Evolutionary conservation across 2,797 vertebrate genomes (phyloP).

Genomic region (Astyanax mexicanus): DNA sequence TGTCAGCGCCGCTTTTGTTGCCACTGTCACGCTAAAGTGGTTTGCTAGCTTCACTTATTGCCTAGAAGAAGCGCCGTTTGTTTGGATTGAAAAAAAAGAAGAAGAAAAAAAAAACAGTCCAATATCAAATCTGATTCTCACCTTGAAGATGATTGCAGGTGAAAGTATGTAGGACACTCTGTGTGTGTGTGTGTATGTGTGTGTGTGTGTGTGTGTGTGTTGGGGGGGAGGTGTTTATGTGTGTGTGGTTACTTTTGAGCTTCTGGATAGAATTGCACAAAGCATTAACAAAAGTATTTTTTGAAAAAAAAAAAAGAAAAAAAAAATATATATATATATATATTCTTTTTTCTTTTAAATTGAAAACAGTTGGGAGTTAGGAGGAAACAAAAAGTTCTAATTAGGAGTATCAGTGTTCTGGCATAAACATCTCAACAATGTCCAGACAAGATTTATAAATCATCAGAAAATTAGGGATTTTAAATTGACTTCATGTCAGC

Average conservation of each 20-base stretch:
- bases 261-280: background rate
- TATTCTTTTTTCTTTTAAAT: too few relatives aligned
- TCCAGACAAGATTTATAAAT: too few relatives aligned
- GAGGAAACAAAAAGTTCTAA: too few relatives aligned
- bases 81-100: slow-evolving; percentile 45
- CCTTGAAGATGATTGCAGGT: slow-evolving; percentile 58
- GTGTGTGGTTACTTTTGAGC: background rate
- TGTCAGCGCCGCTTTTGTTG: slow-evolving; percentile 61
- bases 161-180: slow-evolving; percentile 52
- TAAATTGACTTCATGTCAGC: too few relatives aligned
- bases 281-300: background rate
- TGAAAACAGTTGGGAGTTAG: too few relatives aligned
- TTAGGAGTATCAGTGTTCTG: too few relatives aligned
- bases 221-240: too few relatives aligned
- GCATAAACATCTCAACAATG: too few relatives aligned
- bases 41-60: slow-evolving; percentile 60
- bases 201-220: background rate
- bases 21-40: slow-evolving; percentile 64
- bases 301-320: background rate
- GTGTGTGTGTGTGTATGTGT: slow-evolving; percentile 22
- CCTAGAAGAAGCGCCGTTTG: slow-evolving; percentile 63
- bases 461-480: too few relatives aligned
- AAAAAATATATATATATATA: too few relatives aligned
- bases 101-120: slow-evolving; percentile 50
- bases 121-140: slow-evolving; percentile 62